Conservation (phyloP, 2,113 vertebrate species). For the Empidonax alnorum region DNA sequence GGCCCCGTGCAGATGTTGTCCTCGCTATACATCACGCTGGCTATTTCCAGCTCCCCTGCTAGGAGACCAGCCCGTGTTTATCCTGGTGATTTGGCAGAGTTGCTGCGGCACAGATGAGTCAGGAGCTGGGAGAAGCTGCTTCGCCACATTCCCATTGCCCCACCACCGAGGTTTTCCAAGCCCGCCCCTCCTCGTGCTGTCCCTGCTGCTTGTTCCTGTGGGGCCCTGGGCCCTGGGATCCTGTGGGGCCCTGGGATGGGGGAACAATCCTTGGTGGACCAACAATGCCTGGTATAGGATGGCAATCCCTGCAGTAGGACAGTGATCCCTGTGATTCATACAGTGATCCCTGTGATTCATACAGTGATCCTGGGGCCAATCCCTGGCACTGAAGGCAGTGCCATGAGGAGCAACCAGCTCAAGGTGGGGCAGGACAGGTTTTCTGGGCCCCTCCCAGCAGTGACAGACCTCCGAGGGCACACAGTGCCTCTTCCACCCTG, state of each 20-base stretch:
- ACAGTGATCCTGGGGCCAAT: too few species aligned
- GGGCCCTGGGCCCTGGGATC: neutral
- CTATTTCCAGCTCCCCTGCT: conserved; percentile 26
- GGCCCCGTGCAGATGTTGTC: neutral
- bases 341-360: accelerated
- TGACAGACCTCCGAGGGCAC: neutral
- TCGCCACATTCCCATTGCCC: conserved; percentile 32
- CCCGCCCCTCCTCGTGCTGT: neutral
- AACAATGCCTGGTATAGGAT: too few species aligned
- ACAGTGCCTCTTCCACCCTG: neutral
- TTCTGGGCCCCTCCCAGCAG: neutral
- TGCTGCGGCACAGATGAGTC: conserved; percentile 25
- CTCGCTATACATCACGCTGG: neutral
- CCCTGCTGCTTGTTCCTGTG: neutral
- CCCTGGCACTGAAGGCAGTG: neutral
- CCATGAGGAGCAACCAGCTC: neutral
- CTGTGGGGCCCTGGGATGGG: neutral
- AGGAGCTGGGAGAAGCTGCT: conserved; percentile 47
- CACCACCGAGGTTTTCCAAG: neutral
- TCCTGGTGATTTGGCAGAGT: conserved; percentile 50
- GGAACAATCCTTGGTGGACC: neutral
- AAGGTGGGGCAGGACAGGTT: neutral
- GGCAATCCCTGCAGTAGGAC: accelerated
- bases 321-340: too few species aligned
- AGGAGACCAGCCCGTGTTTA: conserved; percentile 9